Conservation (phyloP, 1,140 invertebrate species). For the Dryas iulia region DNA sequence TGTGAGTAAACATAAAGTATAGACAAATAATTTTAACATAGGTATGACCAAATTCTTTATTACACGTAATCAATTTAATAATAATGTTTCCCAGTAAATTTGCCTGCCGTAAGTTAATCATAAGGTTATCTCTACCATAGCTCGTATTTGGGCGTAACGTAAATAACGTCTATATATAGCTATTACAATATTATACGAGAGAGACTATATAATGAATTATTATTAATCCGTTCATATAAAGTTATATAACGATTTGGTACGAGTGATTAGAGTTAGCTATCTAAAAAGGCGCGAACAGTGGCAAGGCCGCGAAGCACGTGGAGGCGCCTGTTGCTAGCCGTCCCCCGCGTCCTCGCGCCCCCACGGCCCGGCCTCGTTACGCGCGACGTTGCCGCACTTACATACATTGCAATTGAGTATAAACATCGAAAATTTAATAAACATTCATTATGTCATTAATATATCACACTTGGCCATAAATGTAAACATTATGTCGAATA, state of each 20-base stretch:
- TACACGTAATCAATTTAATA: no score
- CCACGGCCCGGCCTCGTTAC: constrained; percentile 24
- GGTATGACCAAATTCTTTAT: no score
- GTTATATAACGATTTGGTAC: constrained; percentile 26
- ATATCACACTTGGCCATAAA: neutral
- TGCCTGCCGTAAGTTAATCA: no score
- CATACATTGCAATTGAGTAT: constrained; percentile 9
- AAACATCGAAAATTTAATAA: neutral
- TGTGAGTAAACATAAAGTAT: no score
- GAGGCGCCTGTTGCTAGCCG: constrained; percentile 71
- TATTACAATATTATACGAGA: no score
- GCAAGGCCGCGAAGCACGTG: constrained; percentile 66
- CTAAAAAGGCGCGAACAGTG: constrained; percentile 74
- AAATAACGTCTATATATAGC: no score
- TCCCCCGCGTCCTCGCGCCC: constrained; percentile 39
- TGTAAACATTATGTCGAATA: neutral
- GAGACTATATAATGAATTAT: neutral
- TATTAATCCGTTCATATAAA: neutral
- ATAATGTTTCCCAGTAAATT: no score
- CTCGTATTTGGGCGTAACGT: no score
- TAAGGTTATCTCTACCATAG: no score
- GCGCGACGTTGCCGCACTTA: constrained; percentile 65
- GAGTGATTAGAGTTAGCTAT: constrained; percentile 62
- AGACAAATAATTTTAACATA: no score
- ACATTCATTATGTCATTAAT: neutral